Evolutionary conservation across 2,888 invertebrate species (phyloP).

Genomic region (Amblyteles armatorius): DNA sequence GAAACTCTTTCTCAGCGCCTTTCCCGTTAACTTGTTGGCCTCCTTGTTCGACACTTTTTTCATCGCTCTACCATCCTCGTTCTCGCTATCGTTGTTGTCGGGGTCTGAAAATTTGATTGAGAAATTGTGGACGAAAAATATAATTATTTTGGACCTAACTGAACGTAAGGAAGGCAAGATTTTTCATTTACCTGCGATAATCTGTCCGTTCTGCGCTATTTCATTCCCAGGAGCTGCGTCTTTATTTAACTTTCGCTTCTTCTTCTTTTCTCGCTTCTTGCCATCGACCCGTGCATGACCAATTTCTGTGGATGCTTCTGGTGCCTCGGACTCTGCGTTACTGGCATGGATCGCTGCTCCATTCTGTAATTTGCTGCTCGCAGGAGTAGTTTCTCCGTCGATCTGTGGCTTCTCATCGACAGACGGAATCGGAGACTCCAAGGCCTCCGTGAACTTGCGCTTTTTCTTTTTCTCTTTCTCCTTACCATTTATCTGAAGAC

Average conservation of each 20-base stretch:
- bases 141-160: not conserved
- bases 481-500: constrained; percentile 13
- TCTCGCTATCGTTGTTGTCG: not conserved
- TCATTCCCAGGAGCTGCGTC: not conserved
- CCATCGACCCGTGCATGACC: not conserved
- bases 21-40: constrained; percentile 70
- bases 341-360: not conserved
- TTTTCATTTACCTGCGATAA: not conserved
- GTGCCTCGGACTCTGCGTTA: not conserved
- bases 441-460: constrained; percentile 20
- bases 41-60: constrained; percentile 53
- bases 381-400: not conserved
- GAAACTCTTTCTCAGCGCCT: constrained; percentile 75
- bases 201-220: not conserved
- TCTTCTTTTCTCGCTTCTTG: constrained; percentile 6
- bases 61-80: not conserved
- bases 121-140: not conserved
- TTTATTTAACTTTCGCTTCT: not conserved
- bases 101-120: constrained; percentile 23
- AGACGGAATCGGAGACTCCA: not conserved
- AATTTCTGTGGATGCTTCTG: not conserved
- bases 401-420: constrained; percentile 35
- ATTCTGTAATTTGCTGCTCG: constrained; percentile 18
- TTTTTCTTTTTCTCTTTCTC: constrained; percentile 61
- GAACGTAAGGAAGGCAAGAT: not conserved